phyloP scores from a whole-genome alignment of 2,888 invertebrate species.

The Eilema depressum region DNA sequence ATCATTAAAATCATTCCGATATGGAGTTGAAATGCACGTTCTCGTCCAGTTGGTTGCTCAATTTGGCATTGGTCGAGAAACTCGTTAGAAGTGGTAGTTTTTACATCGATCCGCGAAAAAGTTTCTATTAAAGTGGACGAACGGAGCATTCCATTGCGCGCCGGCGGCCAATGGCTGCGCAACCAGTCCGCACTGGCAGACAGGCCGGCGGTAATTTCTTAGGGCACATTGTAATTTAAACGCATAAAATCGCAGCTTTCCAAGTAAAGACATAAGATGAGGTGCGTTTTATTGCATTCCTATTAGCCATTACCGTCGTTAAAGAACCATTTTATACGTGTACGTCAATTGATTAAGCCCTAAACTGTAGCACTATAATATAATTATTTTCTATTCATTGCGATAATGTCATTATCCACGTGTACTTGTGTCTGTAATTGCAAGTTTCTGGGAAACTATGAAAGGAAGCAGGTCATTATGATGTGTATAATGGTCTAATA shows the following conservation, averaged over 20 bases:
- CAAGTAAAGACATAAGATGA: slow-evolving; percentile 42
- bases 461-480: slow-evolving; percentile 19
- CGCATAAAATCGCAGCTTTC: slow-evolving; percentile 46
- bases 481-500: slow-evolving; percentile 9
- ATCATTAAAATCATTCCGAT: slow-evolving; percentile 51
- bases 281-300: slow-evolving; percentile 33
- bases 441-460: slow-evolving; percentile 22
- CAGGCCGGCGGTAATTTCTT: slow-evolving; percentile 60
- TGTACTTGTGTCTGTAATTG: neutral
- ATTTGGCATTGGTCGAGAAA: slow-evolving; percentile 79
- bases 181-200: slow-evolving; percentile 60
- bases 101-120: slow-evolving; percentile 65
- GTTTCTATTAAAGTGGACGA: slow-evolving; percentile 73
- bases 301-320: slow-evolving; percentile 13
- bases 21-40: slow-evolving; percentile 60
- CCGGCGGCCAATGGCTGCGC: slow-evolving; percentile 56
- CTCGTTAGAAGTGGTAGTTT: slow-evolving; percentile 76
- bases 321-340: slow-evolving; percentile 7
- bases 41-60: slow-evolving; percentile 63
- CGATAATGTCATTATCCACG: slow-evolving; percentile 18
- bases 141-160: slow-evolving; percentile 57
- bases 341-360: slow-evolving; percentile 7
- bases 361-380: slow-evolving; percentile 10
- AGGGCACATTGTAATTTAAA: slow-evolving; percentile 44
- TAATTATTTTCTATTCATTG: slow-evolving; percentile 14